Conservation (phyloP, 2,113 vertebrate genomes). For the Brachyistius frenatus region DNA sequence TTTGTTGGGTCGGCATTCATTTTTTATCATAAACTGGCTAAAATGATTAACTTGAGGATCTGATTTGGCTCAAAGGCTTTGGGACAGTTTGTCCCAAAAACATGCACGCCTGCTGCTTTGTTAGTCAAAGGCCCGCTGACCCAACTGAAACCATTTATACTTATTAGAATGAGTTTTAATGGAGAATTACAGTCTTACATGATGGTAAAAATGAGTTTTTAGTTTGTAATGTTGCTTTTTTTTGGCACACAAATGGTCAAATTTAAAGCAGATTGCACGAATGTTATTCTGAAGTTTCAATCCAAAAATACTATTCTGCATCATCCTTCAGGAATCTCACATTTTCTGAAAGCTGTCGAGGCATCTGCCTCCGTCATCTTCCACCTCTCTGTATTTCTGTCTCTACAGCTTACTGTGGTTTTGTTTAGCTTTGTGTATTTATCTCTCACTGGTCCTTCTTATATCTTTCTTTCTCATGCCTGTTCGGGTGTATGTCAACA, state of each 20-base stretch:
- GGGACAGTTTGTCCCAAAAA: not conserved
- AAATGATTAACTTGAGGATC: not conserved
- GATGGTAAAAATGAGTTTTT: no score
- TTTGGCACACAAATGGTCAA: not conserved
- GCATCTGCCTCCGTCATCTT: slow-evolving; percentile 34
- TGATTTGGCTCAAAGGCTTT: not conserved
- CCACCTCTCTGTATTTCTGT: slow-evolving; percentile 9
- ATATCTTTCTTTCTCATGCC: slow-evolving; percentile 76
- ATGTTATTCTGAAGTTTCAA: slow-evolving; percentile 20
- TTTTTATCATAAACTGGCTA: not conserved
- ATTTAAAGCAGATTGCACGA: slow-evolving; percentile 5
- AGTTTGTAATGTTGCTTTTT: no score
- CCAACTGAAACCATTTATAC: not conserved
- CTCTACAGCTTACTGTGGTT: not conserved
- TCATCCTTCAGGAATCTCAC: slow-evolving; percentile 16
- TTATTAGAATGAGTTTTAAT: no score
- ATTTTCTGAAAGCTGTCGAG: slow-evolving; percentile 19
- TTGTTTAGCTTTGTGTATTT: slow-evolving; percentile 22
- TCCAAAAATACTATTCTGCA: slow-evolving; percentile 29
- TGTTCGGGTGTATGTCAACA: slow-evolving; percentile 6
- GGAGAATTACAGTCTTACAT: no score
- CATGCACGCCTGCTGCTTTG: not conserved
- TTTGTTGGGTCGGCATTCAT: not conserved
- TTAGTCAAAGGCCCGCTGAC: slow-evolving; percentile 7
- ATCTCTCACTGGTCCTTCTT: slow-evolving; percentile 55